Percentiles rank a stretch among this genome's conserved stretches.
Evolutionary conservation across 2,797 vertebrate genomes (phyloP).

Genomic region (Chloroceryle amazona): DNA sequence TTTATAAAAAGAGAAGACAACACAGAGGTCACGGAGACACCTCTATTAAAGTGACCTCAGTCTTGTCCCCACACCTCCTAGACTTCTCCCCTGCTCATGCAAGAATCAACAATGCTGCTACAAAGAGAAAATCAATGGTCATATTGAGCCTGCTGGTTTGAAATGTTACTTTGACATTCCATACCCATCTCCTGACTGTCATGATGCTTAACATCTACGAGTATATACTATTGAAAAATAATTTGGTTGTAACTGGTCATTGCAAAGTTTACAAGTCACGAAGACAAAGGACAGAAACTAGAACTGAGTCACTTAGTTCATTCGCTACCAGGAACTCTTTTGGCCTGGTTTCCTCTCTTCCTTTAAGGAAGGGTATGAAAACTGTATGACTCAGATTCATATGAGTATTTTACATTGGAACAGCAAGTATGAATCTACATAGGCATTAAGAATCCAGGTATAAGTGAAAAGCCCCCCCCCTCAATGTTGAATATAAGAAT

Average conservation of each 20-base stretch:
- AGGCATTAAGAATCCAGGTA: background rate
- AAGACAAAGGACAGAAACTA: background rate
- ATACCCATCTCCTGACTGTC: background rate
- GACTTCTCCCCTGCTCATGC: background rate
- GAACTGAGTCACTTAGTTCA: background rate
- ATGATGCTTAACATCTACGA: accelerated
- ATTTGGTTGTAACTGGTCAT: background rate
- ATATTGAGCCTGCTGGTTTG: background rate
- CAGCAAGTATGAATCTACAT: background rate
- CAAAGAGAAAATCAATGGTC: accelerated
- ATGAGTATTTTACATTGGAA: background rate
- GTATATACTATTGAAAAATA: background rate
- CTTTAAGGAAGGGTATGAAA: background rate
- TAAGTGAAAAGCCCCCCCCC: background rate
- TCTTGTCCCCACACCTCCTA: background rate
- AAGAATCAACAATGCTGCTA: background rate
- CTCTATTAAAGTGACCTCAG: background rate
- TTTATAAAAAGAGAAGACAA: background rate
- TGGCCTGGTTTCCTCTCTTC: background rate
- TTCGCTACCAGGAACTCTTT: background rate
- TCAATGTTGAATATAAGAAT: background rate
- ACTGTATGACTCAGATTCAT: background rate
- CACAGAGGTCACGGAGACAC: background rate
- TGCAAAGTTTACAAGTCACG: background rate
- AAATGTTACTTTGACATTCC: background rate